Evolutionary conservation across 2,888 invertebrate species (phyloP).

Genomic region (Endotricha flammealis): DNA sequence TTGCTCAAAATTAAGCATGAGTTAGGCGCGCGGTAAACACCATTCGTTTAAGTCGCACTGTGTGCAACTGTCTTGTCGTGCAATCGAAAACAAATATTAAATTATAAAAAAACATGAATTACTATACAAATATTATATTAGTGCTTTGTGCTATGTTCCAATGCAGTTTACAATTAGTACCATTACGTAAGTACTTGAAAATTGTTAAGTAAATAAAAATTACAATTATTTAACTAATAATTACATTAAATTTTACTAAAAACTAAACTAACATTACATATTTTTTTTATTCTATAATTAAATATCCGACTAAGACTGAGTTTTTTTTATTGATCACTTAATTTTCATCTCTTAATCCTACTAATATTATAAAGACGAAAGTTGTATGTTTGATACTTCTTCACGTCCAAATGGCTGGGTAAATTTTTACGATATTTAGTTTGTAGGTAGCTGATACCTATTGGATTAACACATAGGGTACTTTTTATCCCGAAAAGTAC

Average conservation of each 20-base stretch:
- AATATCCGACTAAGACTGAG: too few species aligned
- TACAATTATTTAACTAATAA: too few species aligned
- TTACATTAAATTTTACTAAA: constrained; percentile 1
- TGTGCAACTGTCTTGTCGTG: constrained; percentile 21
- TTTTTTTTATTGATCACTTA: too few species aligned
- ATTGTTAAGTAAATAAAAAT: too few species aligned
- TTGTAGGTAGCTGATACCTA: too few species aligned
- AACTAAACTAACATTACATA: neutral
- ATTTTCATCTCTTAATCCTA: too few species aligned
- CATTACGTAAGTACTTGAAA: constrained; percentile 71
- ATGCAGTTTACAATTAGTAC: constrained; percentile 52
- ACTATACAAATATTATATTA: constrained; percentile 29
- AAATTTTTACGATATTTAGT: too few species aligned
- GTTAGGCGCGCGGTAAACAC: constrained; percentile 31
- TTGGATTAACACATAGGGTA: too few species aligned
- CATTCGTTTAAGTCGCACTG: constrained; percentile 44
- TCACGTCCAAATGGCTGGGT: too few species aligned
- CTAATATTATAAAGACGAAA: too few species aligned
- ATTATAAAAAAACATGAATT: constrained; percentile 21
- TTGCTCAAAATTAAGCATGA: constrained; percentile 46
- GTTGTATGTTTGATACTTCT: too few species aligned
- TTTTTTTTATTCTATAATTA: constrained; percentile 1
- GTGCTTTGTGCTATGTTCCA: constrained; percentile 49
- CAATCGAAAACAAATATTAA: constrained; percentile 20
- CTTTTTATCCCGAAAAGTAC: too few species aligned